phyloP scores from a whole-genome alignment of 2,797 vertebrate species.

The Mionectes olivaceus region DNA sequence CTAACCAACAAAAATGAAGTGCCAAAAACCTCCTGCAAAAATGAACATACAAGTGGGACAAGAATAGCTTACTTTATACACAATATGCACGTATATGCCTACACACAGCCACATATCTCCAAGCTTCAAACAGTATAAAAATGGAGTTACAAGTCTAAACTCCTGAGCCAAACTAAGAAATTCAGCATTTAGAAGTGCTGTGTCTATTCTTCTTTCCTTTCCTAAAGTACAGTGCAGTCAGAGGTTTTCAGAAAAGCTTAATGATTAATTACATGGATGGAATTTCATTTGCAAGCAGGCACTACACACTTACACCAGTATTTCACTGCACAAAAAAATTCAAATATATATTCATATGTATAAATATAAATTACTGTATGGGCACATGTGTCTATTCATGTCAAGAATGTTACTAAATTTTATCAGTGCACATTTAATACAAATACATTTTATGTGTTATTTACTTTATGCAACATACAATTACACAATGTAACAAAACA shows the following conservation, averaged over 20 bases:
- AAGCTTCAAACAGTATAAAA: background rate
- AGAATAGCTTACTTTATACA: background rate
- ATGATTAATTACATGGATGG: background rate
- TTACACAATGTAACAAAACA: background rate
- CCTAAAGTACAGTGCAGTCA: background rate
- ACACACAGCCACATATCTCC: background rate
- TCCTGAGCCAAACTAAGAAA: background rate
- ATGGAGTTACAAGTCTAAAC: background rate
- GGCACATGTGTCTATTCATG: background rate
- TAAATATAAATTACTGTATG: no score
- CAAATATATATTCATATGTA: background rate
- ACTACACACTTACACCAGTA: background rate
- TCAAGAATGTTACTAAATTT: background rate
- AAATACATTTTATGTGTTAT: background rate
- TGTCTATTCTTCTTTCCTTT: background rate
- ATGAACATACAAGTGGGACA: background rate
- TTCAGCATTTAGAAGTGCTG: background rate
- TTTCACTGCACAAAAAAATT: background rate
- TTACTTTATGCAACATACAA: background rate
- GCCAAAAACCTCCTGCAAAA: background rate
- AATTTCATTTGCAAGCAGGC: background rate
- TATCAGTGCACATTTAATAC: background rate
- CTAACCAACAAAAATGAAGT: background rate
- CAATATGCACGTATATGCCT: rapidly evolving
- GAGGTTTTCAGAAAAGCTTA: background rate